Conservation (phyloP, 2,113 vertebrate species). For the Petrocephalus zakoni region DNA sequence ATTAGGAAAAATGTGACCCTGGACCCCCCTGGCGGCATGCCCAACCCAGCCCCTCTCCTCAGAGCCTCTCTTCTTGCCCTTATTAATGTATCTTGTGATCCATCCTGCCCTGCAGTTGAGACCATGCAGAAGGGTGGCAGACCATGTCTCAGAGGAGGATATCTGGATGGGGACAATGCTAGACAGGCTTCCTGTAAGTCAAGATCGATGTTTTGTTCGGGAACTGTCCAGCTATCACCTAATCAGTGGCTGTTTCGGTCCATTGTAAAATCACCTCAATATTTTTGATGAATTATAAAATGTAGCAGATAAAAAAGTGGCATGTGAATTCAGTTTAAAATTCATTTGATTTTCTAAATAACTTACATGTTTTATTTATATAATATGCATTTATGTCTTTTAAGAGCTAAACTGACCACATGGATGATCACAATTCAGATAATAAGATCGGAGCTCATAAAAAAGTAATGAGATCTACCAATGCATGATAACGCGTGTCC, state of each 20-base stretch:
- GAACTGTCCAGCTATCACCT: not conserved
- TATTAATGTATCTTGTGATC: too few relatives aligned
- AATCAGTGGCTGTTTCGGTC: not conserved
- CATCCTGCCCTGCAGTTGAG: too few relatives aligned
- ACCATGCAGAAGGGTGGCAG: too few relatives aligned
- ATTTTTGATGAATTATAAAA: not conserved
- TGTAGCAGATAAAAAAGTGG: not conserved
- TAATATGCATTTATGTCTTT: not conserved
- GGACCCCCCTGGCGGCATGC: too few relatives aligned
- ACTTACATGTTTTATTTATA: not conserved
- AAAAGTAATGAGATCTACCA: not conserved
- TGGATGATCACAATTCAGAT: not conserved
- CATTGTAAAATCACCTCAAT: not conserved
- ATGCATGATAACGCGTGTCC: not conserved
- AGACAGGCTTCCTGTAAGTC: not conserved
- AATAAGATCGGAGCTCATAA: not conserved
- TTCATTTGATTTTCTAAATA: not conserved
- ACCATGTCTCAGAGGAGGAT: not conserved
- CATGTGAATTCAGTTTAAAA: not conserved
- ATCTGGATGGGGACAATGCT: not conserved
- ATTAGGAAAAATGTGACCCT: too few relatives aligned
- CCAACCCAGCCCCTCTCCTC: too few relatives aligned
- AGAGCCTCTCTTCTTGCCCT: too few relatives aligned
- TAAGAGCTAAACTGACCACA: not conserved
- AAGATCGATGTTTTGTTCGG: not conserved